A percentile compares a stretch with the other conserved stretches of the same genome.
Conservation (phyloP, 1,140 invertebrate genomes). For the honey bee (Apis mellifera) region Amel_HAv3.1 CM009935.2:8871001-8871500, state of each 20-base stretch:
- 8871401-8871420: conserved; percentile 71
- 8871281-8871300: background rate
- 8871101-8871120: conserved; percentile 6
- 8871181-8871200: background rate
- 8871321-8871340: conserved; percentile 13
- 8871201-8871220: background rate
- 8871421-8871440: conserved; percentile 43
- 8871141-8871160: background rate
- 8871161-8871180: background rate
- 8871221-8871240: conserved; percentile 29
- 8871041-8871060: conserved; percentile 51
- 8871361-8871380: conserved; percentile 25
- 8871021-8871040: background rate
- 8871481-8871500: conserved; percentile 9
- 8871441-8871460: conserved; percentile 32
- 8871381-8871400: conserved; percentile 63
- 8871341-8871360: conserved; percentile 13
- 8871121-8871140: background rate
- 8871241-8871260: background rate
- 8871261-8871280: background rate
- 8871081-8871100: conserved; percentile 31
- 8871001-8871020: background rate
- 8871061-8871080: conserved; percentile 31
- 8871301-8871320: conserved; percentile 1
- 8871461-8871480: background rate